Evolutionary conservation across 1,140 invertebrate genomes (phyloP).

Genomic region (Caenorhabditis inopinata): DNA sequence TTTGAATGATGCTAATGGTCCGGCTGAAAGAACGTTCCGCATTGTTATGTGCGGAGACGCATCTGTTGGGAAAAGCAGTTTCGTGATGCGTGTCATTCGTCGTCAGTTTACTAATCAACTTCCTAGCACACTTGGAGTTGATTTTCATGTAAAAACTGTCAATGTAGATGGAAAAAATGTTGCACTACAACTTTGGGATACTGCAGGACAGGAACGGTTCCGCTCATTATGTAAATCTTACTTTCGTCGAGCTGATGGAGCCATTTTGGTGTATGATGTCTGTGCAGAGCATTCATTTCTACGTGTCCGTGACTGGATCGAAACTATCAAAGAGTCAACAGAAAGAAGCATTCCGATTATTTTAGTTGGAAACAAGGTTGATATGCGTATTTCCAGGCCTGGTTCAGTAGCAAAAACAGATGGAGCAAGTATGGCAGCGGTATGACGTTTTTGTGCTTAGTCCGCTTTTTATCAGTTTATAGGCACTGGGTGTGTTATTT

Average conservation of each 20-base stretch:
- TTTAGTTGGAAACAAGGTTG: constrained; percentile 55
- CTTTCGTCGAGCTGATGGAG: constrained; percentile 61
- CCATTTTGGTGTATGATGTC: constrained; percentile 63
- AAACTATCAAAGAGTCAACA: constrained; percentile 59
- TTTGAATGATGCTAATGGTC: constrained; percentile 65
- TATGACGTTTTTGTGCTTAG: constrained; percentile 1
- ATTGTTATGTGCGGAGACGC: constrained; percentile 75
- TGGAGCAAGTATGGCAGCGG: constrained; percentile 54
- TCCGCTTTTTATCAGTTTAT: not conserved
- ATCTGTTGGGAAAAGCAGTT: constrained; percentile 74
- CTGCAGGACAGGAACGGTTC: constrained; percentile 71
- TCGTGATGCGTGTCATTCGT: constrained; percentile 73
- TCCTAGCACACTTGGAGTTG: constrained; percentile 74
- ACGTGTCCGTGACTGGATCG: constrained; percentile 59
- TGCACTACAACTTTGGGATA: constrained; percentile 74
- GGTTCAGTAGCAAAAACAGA: constrained; percentile 55
- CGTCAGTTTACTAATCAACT: constrained; percentile 71
- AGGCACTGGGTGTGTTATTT: constrained; percentile 55
- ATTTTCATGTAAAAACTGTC: constrained; percentile 74
- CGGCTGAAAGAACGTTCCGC: constrained; percentile 73
- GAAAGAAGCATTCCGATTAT: constrained; percentile 54
- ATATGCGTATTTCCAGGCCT: constrained; percentile 35
- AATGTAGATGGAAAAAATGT: constrained; percentile 72
- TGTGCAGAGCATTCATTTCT: constrained; percentile 55
- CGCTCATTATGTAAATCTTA: constrained; percentile 63